Conservation (phyloP, 2,888 invertebrate species). For the Spatulosminthurus flaviceps region DNA sequence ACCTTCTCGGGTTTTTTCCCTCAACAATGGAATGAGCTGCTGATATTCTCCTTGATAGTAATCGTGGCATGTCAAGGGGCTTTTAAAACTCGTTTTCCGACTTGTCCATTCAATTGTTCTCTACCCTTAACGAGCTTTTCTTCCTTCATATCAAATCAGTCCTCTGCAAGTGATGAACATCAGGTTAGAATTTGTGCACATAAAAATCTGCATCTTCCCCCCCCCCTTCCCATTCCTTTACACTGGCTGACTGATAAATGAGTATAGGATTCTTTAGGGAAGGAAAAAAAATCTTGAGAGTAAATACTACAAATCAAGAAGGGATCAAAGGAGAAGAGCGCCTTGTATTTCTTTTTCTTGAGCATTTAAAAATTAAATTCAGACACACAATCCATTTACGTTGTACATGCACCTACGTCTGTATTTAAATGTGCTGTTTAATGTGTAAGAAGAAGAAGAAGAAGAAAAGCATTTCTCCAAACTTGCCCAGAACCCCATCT, state of each 20-base stretch:
- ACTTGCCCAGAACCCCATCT: not conserved
- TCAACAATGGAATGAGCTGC: slow-evolving; percentile 11
- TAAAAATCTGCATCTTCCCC: not conserved
- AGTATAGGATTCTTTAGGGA: not conserved
- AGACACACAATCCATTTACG: no score
- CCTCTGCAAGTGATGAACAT: slow-evolving; percentile 4
- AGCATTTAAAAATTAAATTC: no score
- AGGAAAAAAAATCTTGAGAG: not conserved
- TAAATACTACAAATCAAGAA: not conserved
- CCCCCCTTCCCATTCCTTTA: no score
- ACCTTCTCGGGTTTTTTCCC: slow-evolving; percentile 12
- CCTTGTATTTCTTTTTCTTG: not conserved
- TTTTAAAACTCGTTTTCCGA: slow-evolving; percentile 27
- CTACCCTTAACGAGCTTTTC: slow-evolving; percentile 18
- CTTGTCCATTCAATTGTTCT: slow-evolving; percentile 12
- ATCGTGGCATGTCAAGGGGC: slow-evolving; percentile 21
- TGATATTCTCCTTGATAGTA: slow-evolving; percentile 25
- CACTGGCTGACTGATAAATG: no score
- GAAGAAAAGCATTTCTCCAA: no score
- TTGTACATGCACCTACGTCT: no score
- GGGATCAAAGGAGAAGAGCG: not conserved
- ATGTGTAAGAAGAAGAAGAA: no score
- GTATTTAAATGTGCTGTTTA: no score
- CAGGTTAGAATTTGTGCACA: slow-evolving; percentile 9
- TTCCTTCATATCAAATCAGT: not conserved